phyloP scores from a whole-genome alignment of 1,140 invertebrate species.

The Atopsyche davidsoni region DNA sequence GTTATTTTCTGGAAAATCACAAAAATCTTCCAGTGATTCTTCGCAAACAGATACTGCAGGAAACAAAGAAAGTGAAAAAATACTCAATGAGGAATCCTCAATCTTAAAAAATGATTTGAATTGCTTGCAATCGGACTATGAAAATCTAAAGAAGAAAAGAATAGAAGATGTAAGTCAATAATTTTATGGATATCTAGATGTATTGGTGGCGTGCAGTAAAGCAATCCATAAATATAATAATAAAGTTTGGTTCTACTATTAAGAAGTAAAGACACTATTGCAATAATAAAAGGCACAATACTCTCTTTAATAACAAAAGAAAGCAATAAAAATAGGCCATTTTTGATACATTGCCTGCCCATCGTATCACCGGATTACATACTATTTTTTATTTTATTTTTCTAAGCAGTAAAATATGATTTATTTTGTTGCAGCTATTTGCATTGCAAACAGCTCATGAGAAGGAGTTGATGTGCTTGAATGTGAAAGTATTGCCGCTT shows the following conservation, averaged over 20 bases:
- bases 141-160: slow-evolving; percentile 60
- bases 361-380: too few relatives aligned
- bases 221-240: too few relatives aligned
- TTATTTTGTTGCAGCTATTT: slow-evolving; percentile 53
- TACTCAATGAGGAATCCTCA: slow-evolving; percentile 52
- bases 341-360: too few relatives aligned
- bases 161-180: slow-evolving; percentile 66
- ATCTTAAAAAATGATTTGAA: slow-evolving; percentile 54
- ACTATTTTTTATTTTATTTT: too few relatives aligned
- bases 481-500: slow-evolving; percentile 49
- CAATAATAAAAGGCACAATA: too few relatives aligned
- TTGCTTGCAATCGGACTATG: slow-evolving; percentile 35
- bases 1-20: slow-evolving; percentile 29
- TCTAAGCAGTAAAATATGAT: too few relatives aligned
- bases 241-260: too few relatives aligned
- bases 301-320: too few relatives aligned
- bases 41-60: slow-evolving; percentile 43
- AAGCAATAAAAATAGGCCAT: slow-evolving; percentile 5
- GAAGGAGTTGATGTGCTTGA: slow-evolving; percentile 60
- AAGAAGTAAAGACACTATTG: too few relatives aligned
- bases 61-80: slow-evolving; percentile 30
- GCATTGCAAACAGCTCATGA: slow-evolving; percentile 71
- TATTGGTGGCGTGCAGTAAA: too few relatives aligned
- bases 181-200: too few relatives aligned
- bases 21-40: slow-evolving; percentile 37